Percentiles rank a stretch among this genome's conserved stretches.
Conservation (phyloP, 1,140 invertebrate species). For the Pogonomyrmex californicus region DNA sequence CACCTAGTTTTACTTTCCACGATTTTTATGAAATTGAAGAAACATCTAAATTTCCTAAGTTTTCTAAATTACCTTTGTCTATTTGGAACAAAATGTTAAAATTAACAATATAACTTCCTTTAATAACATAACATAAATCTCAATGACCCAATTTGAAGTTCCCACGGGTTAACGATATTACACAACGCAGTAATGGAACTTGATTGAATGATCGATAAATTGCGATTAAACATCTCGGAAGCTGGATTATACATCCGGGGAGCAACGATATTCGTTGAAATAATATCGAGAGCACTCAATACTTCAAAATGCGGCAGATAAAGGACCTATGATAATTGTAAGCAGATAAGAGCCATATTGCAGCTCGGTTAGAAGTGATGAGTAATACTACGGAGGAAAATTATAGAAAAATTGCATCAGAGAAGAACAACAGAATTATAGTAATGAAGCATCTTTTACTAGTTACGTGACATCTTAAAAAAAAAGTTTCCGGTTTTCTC, state of each 20-base stretch:
- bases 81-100: constrained; percentile 17
- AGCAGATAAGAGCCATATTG: not conserved
- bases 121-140: constrained; percentile 6
- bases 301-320: not conserved
- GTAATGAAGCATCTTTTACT: not conserved
- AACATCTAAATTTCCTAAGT: not conserved
- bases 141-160: constrained; percentile 49
- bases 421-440: not conserved
- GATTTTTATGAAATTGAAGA: not conserved
- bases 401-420: constrained; percentile 17
- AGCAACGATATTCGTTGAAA: not conserved
- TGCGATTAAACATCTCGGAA: constrained; percentile 29
- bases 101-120: constrained; percentile 29
- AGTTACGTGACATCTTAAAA: not conserved
- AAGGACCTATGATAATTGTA: not conserved
- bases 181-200: constrained; percentile 30
- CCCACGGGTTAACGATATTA: constrained; percentile 47
- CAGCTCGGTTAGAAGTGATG: not conserved
- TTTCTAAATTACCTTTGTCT: not conserved
- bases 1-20: not conserved
- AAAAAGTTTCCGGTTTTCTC: not conserved
- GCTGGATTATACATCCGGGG: constrained; percentile 6
- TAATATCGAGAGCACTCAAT: not conserved
- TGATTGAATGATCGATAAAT: constrained; percentile 51
- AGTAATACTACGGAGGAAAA: not conserved